Base-by-base conservation (phyloP, 2,797 vertebrate genomes). In the Paedocypris micromegethes region DNA sequence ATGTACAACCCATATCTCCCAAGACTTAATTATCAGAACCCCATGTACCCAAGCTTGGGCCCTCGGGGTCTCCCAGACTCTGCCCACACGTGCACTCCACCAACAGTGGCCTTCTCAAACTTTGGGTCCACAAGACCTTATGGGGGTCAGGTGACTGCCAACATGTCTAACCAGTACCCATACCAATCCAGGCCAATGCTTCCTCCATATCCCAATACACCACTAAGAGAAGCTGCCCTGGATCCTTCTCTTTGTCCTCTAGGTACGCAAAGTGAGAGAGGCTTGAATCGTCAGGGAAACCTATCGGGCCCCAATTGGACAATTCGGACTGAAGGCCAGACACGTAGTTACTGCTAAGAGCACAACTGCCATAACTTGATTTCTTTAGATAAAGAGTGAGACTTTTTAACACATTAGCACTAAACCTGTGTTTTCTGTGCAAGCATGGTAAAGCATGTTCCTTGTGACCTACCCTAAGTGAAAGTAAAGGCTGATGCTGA, bases 241-340 rank as follows among this genome's bases (percentile, higher is more conserved):
- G 81, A 85, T 51, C 79, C 82, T 9, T 66, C 79, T 9, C 69
- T 75, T 52, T 78, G 51, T 58, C 78, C 78, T 42, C 75, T 74
- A 0, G 76, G 68, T 5, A 75, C 70, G 4, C 75, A 56, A 40
- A 76, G 23, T 64, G 80, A 63, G 70, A 77, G 68, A 73, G 86
- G 75, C 50, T 58, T 84, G 44, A 74, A 64, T n/a, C 77, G 79
- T 23, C 83, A 84, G 2, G 77, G 77, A 5, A 82, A 83, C 59
- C 75, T 86, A 60, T 82, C 85, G 2, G 83, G 82, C 45, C 79
- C 84, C 61, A 83, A 82, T 65, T 86, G 84, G 87, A 87, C 86
- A 7, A 85, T 88, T 53, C 86, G 83, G 72, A 80, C 80, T 9
- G 83, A 88, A 74, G 88, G 89, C 47, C 90, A 91, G 76, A 91